A percentile compares a stretch with the other conserved stretches of the same genome.
These are phyloP conservation scores for Atopsyche davidsoni DNA, from an alignment of 1,140 invertebrate genomes.

Conservation along the genomic window DNA sequence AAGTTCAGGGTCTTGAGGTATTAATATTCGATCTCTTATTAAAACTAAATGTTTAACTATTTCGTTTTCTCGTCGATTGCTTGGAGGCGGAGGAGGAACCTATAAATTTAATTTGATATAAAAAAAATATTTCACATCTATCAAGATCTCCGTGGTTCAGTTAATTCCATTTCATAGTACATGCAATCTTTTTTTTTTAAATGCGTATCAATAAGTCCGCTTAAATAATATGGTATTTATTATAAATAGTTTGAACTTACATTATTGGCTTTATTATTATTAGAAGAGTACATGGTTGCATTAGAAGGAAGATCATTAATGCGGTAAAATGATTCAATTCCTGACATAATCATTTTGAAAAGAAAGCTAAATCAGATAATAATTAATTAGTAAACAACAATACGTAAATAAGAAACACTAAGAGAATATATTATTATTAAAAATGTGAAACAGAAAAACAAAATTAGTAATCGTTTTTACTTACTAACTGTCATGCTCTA, in stretches of 20 bases:
- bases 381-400: neutral
- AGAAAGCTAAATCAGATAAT: constrained; percentile 18
- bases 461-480: too few species aligned
- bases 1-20: constrained; percentile 56
- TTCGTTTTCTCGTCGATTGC: constrained; percentile 36
- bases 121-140: neutral
- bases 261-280: neutral
- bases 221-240: too few species aligned
- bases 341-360: constrained; percentile 21
- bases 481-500: constrained; percentile 66
- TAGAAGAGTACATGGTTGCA: neutral
- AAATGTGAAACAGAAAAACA: too few species aligned
- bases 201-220: too few species aligned
- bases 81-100: constrained; percentile 3
- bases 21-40: constrained; percentile 60
- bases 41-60: constrained; percentile 58
- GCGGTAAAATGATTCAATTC: constrained; percentile 23
- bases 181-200: too few species aligned
- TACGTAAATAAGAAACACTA: neutral
- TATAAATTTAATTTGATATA: neutral
- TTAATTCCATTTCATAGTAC: neutral
- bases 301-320: constrained; percentile 13
- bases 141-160: too few species aligned
- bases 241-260: neutral
- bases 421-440: constrained; percentile 46